Conservation (phyloP, 1,140 invertebrate genomes). For the Brachionus rubens region DNA sequence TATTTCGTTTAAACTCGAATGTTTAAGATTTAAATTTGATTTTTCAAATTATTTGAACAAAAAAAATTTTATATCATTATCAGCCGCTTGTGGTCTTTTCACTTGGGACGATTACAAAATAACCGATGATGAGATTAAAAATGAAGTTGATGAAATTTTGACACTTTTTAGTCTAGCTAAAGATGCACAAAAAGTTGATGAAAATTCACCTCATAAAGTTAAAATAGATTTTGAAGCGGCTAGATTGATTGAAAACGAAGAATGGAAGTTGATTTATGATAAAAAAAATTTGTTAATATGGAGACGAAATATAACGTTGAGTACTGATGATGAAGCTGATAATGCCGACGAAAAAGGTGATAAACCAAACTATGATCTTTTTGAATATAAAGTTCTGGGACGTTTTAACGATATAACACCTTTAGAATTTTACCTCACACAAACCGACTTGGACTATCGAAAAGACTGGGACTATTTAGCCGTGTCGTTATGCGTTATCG, state of each 20-base stretch:
- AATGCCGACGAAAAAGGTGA: background rate
- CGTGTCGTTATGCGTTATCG: background rate
- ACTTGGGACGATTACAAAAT: conserved; percentile 43
- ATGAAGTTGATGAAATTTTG: conserved; percentile 40
- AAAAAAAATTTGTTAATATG: conserved; percentile 38
- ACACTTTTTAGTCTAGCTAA: background rate
- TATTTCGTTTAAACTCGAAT: background rate
- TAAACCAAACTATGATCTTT: conserved; percentile 27
- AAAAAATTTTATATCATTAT: conserved; percentile 11
- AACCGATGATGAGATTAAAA: conserved; percentile 2
- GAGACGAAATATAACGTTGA: background rate
- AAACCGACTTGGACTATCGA: conserved; percentile 44
- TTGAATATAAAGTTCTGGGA: conserved; percentile 40
- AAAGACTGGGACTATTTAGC: conserved; percentile 43
- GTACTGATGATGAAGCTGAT: background rate
- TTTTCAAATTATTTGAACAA: background rate
- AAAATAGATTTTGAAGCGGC: conserved; percentile 23
- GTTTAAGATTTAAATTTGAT: background rate
- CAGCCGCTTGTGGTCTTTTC: conserved; percentile 24
- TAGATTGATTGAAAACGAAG: background rate
- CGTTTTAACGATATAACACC: conserved; percentile 27
- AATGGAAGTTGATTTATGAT: conserved; percentile 43
- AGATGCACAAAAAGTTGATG: background rate
- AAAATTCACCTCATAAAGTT: background rate
- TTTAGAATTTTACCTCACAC: conserved; percentile 22